These are phyloP conservation scores for Parauchenoglanis ngamensis DNA, from an alignment of 2,797 vertebrate species.

Conservation along the genomic window DNA sequence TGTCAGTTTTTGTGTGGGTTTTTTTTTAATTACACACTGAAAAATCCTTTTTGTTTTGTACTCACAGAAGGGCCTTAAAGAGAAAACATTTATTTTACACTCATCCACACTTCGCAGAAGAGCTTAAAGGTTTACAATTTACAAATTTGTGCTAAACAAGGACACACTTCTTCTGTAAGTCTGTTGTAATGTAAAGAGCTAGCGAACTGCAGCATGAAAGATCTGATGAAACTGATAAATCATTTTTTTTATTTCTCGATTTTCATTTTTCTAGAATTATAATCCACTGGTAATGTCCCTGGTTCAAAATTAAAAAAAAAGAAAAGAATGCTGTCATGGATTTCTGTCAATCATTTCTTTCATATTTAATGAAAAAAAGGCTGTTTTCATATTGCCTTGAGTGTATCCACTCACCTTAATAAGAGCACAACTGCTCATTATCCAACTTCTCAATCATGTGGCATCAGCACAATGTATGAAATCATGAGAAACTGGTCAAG, in stretches of 20 bases:
- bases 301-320: conserved; percentile 31
- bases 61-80: conserved; percentile 21
- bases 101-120: not conserved
- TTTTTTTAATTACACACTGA: not conserved
- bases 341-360: conserved; percentile 10
- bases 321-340: conserved; percentile 30
- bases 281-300: conserved; percentile 1
- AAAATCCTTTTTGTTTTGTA: not conserved
- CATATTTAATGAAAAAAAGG: not conserved
- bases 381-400: not conserved
- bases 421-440: not conserved
- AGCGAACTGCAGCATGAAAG: not conserved
- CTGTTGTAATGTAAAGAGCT: not conserved
- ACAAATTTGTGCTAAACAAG: not conserved
- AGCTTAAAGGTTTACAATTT: not conserved
- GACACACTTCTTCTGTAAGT: not conserved
- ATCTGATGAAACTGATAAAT: not conserved
- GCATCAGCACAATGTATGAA: not conserved
- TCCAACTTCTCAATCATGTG: not conserved
- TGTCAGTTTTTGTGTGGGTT: not conserved
- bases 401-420: not conserved
- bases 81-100: conserved; percentile 12
- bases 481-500: no score
- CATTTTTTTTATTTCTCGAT: not conserved
- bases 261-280: conserved; percentile 24